Base-by-base conservation (phyloP, 2,797 vertebrate species). In the Microctenopoma steveboyesi region DNA sequence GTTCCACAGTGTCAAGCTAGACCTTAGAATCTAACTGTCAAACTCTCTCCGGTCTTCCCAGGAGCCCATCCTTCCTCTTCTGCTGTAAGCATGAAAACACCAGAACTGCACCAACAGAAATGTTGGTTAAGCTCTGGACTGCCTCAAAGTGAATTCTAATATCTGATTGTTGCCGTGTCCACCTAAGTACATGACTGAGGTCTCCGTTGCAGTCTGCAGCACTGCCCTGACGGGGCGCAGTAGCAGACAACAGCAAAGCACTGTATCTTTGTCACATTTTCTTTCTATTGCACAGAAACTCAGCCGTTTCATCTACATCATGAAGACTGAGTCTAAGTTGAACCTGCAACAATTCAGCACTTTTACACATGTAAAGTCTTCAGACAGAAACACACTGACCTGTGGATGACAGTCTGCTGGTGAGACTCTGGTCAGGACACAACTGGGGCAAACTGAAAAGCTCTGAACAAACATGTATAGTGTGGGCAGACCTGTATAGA, bases 361-460 rank as follows among this genome's bases (percentile, higher is more conserved):
- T 14, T 42, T 4, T 13, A 42, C 40, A 42, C 14, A 40, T 1
- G 2, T 11, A 42, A 12, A 42, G 39, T 5, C 30, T 33, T 33
- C 30, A 33, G 30, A 33, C 30, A 33, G 18, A 49, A 4, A 2
- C 10, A 9, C 30, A 39, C 11, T 28, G 6, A 59, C 18, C 18
- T 18, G 18, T 18, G 18, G 18, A 18, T 18, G 18, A 18, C 18
- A 18, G 18, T 18, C 18, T 18, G 18, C 18, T 18, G 18, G 45
- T 47, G 63, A 35, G 48, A 35, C 51, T 39, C 58, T 16, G 52
- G 18, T 33, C 33, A 13, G 51, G 53, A 59, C 13, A 1, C 8
- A 63, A 43, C 51, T 63, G 52, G 48, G 48, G 7, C 0, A 7
- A 64, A 49, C 51, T 57, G 52, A 7, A 1, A 61, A 43, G 25